phyloP scores from a whole-genome alignment of 2,797 vertebrate genomes.

The Lutjanus campechanus region DNA sequence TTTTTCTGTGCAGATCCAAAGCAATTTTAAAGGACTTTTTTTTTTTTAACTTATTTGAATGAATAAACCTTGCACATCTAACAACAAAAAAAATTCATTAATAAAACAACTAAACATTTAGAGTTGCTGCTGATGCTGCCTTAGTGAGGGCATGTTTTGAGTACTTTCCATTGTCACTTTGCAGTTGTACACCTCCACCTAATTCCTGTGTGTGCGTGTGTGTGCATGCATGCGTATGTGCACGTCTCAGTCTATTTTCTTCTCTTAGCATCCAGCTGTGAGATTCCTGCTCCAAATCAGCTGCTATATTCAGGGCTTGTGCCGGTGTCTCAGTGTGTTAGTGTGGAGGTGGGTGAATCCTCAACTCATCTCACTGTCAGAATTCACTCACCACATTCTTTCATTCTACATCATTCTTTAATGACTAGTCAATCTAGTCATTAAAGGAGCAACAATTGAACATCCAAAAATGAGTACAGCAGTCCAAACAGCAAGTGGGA shows the following conservation, averaged over 20 bases:
- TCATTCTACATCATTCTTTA: conserved; percentile 15
- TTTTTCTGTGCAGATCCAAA: background rate
- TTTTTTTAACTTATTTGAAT: background rate
- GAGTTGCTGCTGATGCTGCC: background rate
- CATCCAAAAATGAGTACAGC: no score
- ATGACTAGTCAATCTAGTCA: no score
- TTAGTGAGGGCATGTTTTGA: no score
- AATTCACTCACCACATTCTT: conserved; percentile 7
- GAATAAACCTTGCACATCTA: background rate
- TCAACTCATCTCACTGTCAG: conserved; percentile 38
- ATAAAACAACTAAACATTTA: background rate
- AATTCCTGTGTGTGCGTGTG: conserved; percentile 3
- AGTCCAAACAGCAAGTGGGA: no score
- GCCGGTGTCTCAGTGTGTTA: conserved; percentile 57
- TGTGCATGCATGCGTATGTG: conserved; percentile 12
- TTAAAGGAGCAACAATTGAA: no score
- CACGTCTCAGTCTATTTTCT: conserved; percentile 46
- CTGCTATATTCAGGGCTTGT: conserved; percentile 35
- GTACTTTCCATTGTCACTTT: no score
- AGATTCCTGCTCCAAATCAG: conserved; percentile 66
- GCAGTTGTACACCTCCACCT: no score
- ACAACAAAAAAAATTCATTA: background rate
- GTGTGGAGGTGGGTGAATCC: conserved; percentile 51
- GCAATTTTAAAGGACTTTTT: background rate
- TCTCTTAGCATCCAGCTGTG: conserved; percentile 54